Base-by-base conservation (phyloP, 2,888 invertebrate genomes). In the Saturnia japonica region DNA sequence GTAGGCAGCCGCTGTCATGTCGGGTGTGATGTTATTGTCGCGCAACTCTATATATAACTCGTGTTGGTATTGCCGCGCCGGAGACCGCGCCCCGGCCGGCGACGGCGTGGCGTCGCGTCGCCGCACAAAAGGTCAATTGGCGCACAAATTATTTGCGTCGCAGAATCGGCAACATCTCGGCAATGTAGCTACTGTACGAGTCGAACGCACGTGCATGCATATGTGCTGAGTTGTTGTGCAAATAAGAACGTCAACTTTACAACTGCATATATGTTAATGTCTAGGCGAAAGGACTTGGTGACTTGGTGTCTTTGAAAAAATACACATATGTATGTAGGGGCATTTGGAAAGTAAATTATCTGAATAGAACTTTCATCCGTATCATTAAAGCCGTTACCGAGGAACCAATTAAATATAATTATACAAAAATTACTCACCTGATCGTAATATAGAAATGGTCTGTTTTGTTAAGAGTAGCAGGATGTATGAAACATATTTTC, bases 61-160 rank as follows among this genome's bases (percentile, higher is more conserved):
- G 88, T 92, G 92, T 89, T 92, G 89, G 86, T 85, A 72, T 77
- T 87, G 81, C 88, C 87, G 88, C 88, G 86, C 85, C 89, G 88
- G 88, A 14, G 64, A 64, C 64, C 64, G 80, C 84, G 76, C 82
- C 82, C 84, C 84, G 83, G 79, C 82, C 85, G 84, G 76, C 90
- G 86, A 86, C 91, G 87, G 84, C 87, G 89, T 85, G 87, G 89
- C 85, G 89, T 89, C 91, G 84, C 87, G 89, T 85, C 87, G 89
- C 85, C 90, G 89, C 91, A 90, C 90, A 92, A 94, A 93, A 94
- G 93, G 93, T 93, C 93, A 94, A 93, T 93, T 93, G 93, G 92
- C 93, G 91, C 91, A 91, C 93, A 93, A 93, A 93, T 93, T 93
- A 93, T 93, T 94, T 94, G 91, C 92, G 93, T 93, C 92, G 92